phyloP scores from a whole-genome alignment of 2,797 vertebrate species.

The Paramormyrops hopkinsi region DNA sequence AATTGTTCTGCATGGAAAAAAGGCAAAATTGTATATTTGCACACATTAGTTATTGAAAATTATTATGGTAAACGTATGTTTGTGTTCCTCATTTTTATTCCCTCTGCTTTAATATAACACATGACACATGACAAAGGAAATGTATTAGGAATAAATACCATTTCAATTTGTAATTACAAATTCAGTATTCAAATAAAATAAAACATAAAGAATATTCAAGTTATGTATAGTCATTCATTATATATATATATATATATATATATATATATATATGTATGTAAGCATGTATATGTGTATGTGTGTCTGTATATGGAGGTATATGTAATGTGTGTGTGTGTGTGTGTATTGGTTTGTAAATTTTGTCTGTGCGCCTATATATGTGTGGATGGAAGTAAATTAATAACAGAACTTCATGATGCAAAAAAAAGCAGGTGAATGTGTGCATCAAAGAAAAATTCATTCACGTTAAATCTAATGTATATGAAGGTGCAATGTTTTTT shows the following conservation, averaged over 20 bases:
- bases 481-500: neutral
- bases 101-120: neutral
- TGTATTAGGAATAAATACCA: neutral
- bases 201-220: neutral
- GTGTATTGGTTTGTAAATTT: neutral
- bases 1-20: neutral
- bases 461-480: neutral
- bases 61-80: neutral
- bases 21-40: neutral
- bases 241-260: neutral
- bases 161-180: neutral
- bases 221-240: neutral
- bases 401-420: neutral
- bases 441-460: neutral
- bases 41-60: neutral
- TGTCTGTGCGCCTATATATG: neutral
- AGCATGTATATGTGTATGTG: no score
- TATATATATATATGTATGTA: neutral
- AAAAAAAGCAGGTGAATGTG: neutral
- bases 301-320: no score
- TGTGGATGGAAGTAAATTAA: neutral
- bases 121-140: neutral
- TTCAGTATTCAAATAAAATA: neutral
- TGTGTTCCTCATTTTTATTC: neutral
- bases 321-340: no score